Base-by-base conservation (phyloP, 2,797 vertebrate genomes). In the Tadarida brasiliensis region DNA sequence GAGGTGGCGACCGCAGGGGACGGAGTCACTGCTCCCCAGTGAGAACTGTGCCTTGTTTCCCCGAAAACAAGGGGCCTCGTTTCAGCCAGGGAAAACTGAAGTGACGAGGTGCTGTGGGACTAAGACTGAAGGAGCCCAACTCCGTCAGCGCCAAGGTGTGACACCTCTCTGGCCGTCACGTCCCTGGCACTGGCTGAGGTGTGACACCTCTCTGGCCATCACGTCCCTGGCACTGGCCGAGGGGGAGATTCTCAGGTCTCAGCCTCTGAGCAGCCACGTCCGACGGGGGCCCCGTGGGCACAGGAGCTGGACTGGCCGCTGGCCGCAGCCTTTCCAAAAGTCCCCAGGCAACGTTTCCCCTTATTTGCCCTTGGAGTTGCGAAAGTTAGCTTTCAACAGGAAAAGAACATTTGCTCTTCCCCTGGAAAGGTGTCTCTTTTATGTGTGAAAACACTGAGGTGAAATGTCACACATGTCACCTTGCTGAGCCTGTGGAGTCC, bases 381-480 rank as follows among this genome's bases (percentile, higher is more conserved):
- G 82, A 93, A 93, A 90, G 57, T 10, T 26, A 65, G 30, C 22
- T 96, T 86, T 90, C 57, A 54, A 76, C 82, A 91, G 81, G 76
- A 85, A 92, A 70, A 94, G 63, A 85, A 93, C 83, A 87, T 80
- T 78, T 74, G 49, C 68, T 63, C 73, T 83, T 86, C 61, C 39
- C 54, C 68, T 82, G 56, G 92, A 74, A 88, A 97, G 68, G 95
- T 96, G 95, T 92, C 92, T 93, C 61, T 22, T 63, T 30, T 33
- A 95, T 10, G 94, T 93, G 96, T 91, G 95, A 97, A 94, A 95
- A 88, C 49, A 57, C 68, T 7, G 28, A 86, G 85, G 82, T 83
- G 92, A 92, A 86, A 90, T 71, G 85, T 83, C 94, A 94, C 51
- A n/a, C 61, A n/a, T 56, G 56, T 94, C 92, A 88, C 85, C 94